Base-by-base conservation (phyloP, 2,888 invertebrate genomes). In the Cyclophora punctaria region DNA sequence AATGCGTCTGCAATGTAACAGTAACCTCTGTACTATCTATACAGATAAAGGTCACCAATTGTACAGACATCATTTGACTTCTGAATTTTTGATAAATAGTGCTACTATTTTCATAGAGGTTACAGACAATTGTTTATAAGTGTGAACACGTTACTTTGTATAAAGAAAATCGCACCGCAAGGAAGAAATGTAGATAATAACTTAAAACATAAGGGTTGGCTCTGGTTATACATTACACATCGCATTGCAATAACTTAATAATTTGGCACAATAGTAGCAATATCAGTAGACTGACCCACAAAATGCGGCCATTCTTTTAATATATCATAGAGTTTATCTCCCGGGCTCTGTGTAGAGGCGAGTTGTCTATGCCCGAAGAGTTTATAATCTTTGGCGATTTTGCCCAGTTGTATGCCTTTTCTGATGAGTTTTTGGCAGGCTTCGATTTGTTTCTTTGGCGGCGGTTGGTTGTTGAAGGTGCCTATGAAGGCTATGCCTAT, bases 401-500 rank as follows among this genome's bases (percentile, higher is more conserved):
- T 92, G 0, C 91, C 91, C 41, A 78, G 55, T 6, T 88, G 75
- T 0, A 94, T 90, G 0, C 94, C 95, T 44, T 88, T 71, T 7
- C 89, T 79, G 7, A 95, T 90, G 1, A 95, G 76, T 53, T 90
- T 86, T 45, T 89, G 75, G 3, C 92, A 92, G 0, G 93, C 93
- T 20, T 89, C 83, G 0, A 94, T 60, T 68, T 92, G 85, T 44
- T 87, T 82, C 33, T 83, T 70, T 0, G 91, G 87, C 0, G 91
- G 90, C 1, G 78, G 54, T 0, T 78, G 73, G 0, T 69, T 81
- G 45, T 89, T 92, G 59, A 93, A 95, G 0, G 93, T 93, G 4
- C 95, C 95, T 50, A 95, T 91, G 62, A 93, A 93, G 3, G 92
- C 92, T 5, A 95, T 91, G 2, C 93, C 93, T 37, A 95, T 90